A percentile compares a stretch with the other conserved stretches of the same genome.
These are phyloP conservation scores for Himalopsyche tibetana DNA, from an alignment of 2,888 invertebrate species.

Conservation along the genomic window DNA sequence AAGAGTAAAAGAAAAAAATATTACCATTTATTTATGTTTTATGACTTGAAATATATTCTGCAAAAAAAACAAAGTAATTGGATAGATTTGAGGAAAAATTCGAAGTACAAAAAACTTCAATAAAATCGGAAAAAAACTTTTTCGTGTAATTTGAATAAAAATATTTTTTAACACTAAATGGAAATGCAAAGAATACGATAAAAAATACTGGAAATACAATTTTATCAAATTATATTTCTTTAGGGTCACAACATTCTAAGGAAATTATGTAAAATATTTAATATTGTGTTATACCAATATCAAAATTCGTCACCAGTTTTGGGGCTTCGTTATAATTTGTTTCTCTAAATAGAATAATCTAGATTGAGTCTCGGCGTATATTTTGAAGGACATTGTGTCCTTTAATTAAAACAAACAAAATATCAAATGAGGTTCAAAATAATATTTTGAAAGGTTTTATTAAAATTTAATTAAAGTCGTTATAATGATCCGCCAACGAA, in stretches of 20 bases:
- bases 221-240: not conserved
- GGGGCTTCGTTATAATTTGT: conserved; percentile 13
- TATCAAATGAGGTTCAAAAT: conserved; percentile 27
- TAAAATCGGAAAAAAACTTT: too few species aligned
- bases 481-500: not conserved
- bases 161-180: too few species aligned
- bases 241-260: not conserved
- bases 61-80: too few species aligned
- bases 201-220: too few species aligned
- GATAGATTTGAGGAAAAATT: not conserved
- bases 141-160: too few species aligned
- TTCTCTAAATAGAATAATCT: conserved; percentile 38
- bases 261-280: not conserved
- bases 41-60: too few species aligned
- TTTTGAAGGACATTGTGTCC: conserved; percentile 28
- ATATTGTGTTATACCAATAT: not conserved
- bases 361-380: conserved; percentile 32
- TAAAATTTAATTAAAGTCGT: conserved; percentile 22
- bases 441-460: not conserved
- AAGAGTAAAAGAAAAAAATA: too few species aligned
- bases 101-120: not conserved
- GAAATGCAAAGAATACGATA: too few species aligned
- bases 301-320: not conserved
- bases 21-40: too few species aligned
- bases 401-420: conserved; percentile 41